These are phyloP conservation scores for Tyrannus savana DNA, from an alignment of 2,113 vertebrate species.

Conservation along the genomic window DNA sequence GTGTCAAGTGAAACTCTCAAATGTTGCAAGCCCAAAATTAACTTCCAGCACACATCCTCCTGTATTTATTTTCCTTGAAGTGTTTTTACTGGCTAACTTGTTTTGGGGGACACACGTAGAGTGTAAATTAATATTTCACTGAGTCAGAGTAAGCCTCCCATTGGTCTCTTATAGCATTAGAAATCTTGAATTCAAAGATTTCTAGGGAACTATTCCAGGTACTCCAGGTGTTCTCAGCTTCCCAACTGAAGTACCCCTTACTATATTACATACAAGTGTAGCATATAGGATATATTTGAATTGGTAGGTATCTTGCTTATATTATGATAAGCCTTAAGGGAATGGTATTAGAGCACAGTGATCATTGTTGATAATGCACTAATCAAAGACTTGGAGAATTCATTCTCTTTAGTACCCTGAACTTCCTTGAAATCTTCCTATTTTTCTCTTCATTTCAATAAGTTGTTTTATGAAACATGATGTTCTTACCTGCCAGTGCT, in stretches of 20 bases:
- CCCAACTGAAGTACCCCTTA: not conserved
- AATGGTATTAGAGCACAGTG: not conserved
- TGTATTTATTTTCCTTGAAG: not conserved
- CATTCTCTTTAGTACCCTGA: not conserved
- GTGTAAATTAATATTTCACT: not conserved
- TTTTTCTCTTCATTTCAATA: not conserved
- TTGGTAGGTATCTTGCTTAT: fast-evolving
- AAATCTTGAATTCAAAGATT: not conserved
- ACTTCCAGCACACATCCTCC: not conserved
- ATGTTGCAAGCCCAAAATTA: not conserved
- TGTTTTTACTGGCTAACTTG: not conserved
- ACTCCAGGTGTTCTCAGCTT: not conserved
- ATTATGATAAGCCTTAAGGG: not conserved
- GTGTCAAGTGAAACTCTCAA: not conserved
- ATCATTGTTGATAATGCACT: not conserved
- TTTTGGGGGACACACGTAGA: fast-evolving
- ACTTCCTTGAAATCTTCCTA: not conserved
- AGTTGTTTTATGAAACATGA: not conserved
- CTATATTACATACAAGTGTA: not conserved
- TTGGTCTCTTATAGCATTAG: not conserved
- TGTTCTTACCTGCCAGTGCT: not conserved
- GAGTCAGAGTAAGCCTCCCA: not conserved
- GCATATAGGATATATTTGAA: not conserved
- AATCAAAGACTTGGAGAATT: not conserved
- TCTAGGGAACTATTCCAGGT: not conserved